Base-by-base conservation (phyloP, 2,888 invertebrate genomes). In the Lasioglossum malachurum region DNA sequence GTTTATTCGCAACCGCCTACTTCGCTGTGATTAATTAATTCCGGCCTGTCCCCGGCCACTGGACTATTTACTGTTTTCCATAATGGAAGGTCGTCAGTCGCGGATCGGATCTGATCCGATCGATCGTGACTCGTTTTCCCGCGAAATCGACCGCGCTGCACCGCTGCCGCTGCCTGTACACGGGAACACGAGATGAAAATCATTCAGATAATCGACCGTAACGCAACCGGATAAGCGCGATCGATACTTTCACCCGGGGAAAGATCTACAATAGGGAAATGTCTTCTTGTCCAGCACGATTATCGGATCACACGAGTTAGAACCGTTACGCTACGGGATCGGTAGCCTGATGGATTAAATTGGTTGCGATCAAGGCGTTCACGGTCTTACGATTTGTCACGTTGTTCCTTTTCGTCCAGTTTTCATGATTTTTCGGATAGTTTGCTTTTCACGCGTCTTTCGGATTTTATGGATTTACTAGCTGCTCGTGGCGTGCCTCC, bases 11-110 rank as follows among this genome's bases (percentile, higher is more conserved):
- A 74, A 87, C 80, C 88, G 87, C 60, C 84, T 86, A 86, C 90
- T 86, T 86, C 57, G 49, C 57, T 87, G 82, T 80, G 84, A 92
- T 92, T 89, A 92, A 92, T 92, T 90, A 88, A 92, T 90, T 88
- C 86, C 67, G 19, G 46, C 57, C 49, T 80, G 82, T 75, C 83
- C 35, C 69, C 79, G 67, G 64, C 38, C 46, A 12, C 44, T 60
- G 46, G 72, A 69, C 78, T 73, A 16, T 38, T 53, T 38, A n/a
- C 60, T 14, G 67, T 44, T 57, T 71, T 27, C 74, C 53, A n/a
- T n/a, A 41, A 14, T 35, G 46, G n/a, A 60, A 78, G 73, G 71
- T 75, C 78, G 64, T 44, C 38, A 57, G 81, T 77, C 84, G 78
- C 41, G 76, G 69, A 44, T n/a, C 41, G 27, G 31, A 64, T n/a